A percentile compares a stretch with the other conserved stretches of the same genome.
phyloP scores from a whole-genome alignment of 2,797 vertebrate species.

The Sebastes iracundus region DNA sequence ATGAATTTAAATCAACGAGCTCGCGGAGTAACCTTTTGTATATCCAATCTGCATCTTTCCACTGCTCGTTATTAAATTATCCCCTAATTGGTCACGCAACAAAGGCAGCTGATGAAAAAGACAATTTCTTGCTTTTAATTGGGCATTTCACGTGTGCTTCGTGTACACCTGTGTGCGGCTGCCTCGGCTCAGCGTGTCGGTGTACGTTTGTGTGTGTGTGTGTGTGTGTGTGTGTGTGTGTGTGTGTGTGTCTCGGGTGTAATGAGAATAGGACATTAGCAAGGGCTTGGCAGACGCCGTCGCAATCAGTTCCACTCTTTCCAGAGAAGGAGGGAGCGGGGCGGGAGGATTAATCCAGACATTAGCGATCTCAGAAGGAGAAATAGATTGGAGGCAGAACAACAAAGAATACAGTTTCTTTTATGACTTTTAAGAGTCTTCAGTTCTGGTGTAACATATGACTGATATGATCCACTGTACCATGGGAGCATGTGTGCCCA shows the following conservation, averaged over 20 bases:
- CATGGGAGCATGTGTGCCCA: slow-evolving; percentile 18
- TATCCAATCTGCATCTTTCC: slow-evolving; percentile 88
- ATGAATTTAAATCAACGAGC: slow-evolving; percentile 84
- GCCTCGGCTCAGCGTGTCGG: slow-evolving; percentile 60
- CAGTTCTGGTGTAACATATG: slow-evolving; percentile 33
- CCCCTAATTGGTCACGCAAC: slow-evolving; percentile 93
- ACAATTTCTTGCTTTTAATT: slow-evolving; percentile 93
- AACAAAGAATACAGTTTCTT: slow-evolving; percentile 40
- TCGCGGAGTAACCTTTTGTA: slow-evolving; percentile 89
- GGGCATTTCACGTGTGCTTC: slow-evolving; percentile 91
- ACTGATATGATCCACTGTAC: slow-evolving; percentile 20
- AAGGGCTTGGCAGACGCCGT: slow-evolving; percentile 90
- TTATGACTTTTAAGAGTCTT: slow-evolving; percentile 23
- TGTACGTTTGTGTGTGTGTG: slow-evolving; percentile 20
- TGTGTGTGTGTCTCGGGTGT: slow-evolving; percentile 65
- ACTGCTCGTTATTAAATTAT: slow-evolving; percentile 93
- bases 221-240: slow-evolving; percentile 33
- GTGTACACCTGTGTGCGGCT: slow-evolving; percentile 91
- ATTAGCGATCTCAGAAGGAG: slow-evolving; percentile 56
- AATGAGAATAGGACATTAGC: slow-evolving; percentile 92
- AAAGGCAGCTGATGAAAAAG: slow-evolving; percentile 93
- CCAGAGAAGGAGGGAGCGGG: slow-evolving; percentile 59
- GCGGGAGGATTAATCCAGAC: slow-evolving; percentile 59
- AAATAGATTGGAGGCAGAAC: slow-evolving; percentile 36
- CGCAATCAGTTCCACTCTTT: slow-evolving; percentile 85